A percentile compares a stretch with the other conserved stretches of the same genome.
phyloP scores from a whole-genome alignment of 1,140 invertebrate genomes.

The Neotoxoptera formosana region DNA sequence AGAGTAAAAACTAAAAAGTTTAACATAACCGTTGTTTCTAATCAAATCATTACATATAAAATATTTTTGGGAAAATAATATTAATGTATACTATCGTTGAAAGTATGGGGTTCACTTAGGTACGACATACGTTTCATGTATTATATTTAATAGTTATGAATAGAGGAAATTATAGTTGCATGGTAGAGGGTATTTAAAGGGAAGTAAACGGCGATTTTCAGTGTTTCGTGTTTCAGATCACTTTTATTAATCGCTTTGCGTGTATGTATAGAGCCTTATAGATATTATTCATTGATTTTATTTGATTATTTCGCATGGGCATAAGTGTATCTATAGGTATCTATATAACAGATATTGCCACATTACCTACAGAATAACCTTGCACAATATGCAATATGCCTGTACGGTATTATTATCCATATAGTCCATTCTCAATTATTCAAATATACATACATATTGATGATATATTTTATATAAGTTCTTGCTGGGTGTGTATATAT shows the following conservation, averaged over 20 bases:
- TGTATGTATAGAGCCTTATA: too few species aligned
- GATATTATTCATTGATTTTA: too few species aligned
- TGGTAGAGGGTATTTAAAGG: background rate
- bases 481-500: background rate
- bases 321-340: too few species aligned
- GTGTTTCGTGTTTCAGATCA: background rate
- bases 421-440: background rate
- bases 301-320: too few species aligned
- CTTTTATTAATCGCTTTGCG: background rate
- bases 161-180: background rate
- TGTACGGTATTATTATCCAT: background rate
- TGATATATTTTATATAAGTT: background rate
- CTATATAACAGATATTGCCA: background rate
- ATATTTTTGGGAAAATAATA: background rate
- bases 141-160: background rate
- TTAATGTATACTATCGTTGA: background rate
- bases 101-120: background rate
- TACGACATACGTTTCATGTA: background rate
- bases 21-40: background rate
- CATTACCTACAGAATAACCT: background rate
- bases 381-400: background rate
- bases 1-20: background rate
- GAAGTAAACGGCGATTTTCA: background rate
- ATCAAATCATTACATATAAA: background rate
- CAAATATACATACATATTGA: background rate